phyloP scores from a whole-genome alignment of 37 sponge, comb jelly and placozoan species.

The Halichondria panicea region DNA sequence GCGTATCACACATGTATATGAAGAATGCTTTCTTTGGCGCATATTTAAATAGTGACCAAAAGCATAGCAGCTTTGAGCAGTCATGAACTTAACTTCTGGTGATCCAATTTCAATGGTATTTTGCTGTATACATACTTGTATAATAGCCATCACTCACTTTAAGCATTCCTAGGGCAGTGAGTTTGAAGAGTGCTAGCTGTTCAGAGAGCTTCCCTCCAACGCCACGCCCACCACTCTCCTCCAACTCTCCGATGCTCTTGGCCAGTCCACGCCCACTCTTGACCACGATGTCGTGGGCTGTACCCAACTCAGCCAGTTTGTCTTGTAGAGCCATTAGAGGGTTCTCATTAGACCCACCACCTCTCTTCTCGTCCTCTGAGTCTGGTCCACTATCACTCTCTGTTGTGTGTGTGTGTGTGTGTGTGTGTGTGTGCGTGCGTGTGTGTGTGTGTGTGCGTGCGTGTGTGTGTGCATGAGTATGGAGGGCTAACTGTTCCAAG shows the following conservation, averaged over 20 bases:
- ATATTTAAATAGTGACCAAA: background rate
- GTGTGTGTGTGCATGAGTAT: too few relatives aligned
- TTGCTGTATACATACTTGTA: too few relatives aligned
- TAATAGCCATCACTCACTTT: constrained; percentile 62
- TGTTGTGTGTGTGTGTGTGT: constrained; percentile 27
- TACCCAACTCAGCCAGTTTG: constrained; percentile 50
- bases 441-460: too few relatives aligned
- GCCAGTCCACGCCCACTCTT: constrained; percentile 58
- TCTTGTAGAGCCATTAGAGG: constrained; percentile 20
- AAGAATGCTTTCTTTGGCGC: too few relatives aligned
- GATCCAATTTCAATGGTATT: too few relatives aligned
- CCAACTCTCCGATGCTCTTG: constrained; percentile 42
- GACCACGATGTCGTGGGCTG: constrained; percentile 52
- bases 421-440: background rate
- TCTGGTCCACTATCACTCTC: constrained; percentile 22
- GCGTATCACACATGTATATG: too few relatives aligned
- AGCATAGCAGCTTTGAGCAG: background rate
- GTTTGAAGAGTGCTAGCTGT: constrained; percentile 62
- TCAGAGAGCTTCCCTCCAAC: constrained; percentile 23
- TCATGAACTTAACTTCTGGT: background rate
- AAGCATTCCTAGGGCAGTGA: constrained; percentile 60
- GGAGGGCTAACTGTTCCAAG: too few relatives aligned
- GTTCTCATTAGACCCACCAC: background rate
- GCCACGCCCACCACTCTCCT: background rate
- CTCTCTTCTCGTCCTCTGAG: background rate